A percentile compares a stretch with the other conserved stretches of the same genome.
These are phyloP conservation scores for Hipposideros larvatus DNA, from an alignment of 2,797 vertebrate species.

Conservation along the genomic window DNA sequence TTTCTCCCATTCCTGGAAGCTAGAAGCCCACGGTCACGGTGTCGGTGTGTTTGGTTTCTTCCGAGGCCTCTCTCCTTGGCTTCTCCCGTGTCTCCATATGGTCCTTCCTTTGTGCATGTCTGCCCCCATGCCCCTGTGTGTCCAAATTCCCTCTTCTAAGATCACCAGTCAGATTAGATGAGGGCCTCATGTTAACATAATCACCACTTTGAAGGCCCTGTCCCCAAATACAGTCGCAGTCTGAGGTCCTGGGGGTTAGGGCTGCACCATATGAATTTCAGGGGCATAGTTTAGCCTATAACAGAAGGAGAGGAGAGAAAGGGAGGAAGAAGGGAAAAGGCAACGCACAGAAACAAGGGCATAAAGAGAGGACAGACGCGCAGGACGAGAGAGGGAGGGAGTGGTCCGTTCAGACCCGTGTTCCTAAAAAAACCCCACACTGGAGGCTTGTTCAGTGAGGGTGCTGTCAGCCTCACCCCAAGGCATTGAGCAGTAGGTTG, in stretches of 20 bases:
- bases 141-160: background rate
- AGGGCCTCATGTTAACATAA: background rate
- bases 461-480: background rate
- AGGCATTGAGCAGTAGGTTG: background rate
- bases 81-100: background rate
- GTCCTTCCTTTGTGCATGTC: background rate
- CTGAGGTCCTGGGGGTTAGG: background rate
- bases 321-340: background rate
- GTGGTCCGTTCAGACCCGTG: background rate
- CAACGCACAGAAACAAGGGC: rapidly evolving
- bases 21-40: background rate
- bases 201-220: background rate
- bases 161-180: background rate
- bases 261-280: background rate
- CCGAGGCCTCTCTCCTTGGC: background rate
- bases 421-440: background rate
- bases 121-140: background rate
- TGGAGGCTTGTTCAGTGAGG: background rate
- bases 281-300: background rate
- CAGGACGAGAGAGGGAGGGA: background rate
- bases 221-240: background rate
- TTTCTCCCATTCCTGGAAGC: background rate
- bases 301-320: background rate
- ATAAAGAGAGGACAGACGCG: too few species aligned
- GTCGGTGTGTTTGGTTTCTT: background rate